A percentile compares a stretch with the other conserved stretches of the same genome.
Evolutionary conservation across 2,888 invertebrate genomes (phyloP).

Genomic region (Synanthedon formicaeformis): DNA sequence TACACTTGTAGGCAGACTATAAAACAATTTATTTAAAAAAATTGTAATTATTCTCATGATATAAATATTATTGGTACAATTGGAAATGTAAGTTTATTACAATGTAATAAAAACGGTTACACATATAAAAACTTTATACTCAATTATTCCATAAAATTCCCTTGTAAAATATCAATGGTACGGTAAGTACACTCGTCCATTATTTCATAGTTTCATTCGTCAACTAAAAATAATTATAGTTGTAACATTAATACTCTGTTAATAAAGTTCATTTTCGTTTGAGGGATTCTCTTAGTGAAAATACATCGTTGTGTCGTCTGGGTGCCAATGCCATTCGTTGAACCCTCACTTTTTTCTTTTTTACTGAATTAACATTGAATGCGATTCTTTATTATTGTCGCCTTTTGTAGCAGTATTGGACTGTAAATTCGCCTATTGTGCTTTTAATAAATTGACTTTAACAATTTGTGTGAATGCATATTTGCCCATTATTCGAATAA

Average conservation of each 20-base stretch:
- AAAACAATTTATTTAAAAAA: too few species aligned
- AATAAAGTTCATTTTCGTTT: not conserved
- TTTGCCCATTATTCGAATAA: not conserved
- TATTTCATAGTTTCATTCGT: too few species aligned
- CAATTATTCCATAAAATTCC: too few species aligned
- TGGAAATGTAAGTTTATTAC: too few species aligned
- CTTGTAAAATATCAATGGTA: too few species aligned
- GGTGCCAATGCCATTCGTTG: not conserved
- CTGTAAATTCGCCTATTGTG: conserved; percentile 16
- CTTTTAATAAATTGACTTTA: conserved; percentile 6
- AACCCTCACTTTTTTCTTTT: not conserved
- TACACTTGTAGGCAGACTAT: too few species aligned
- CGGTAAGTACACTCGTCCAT: too few species aligned
- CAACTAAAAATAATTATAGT: too few species aligned
- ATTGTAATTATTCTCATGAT: too few species aligned
- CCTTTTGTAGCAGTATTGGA: conserved; percentile 13
- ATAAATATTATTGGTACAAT: too few species aligned
- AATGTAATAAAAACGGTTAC: too few species aligned
- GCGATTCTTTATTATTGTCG: conserved; percentile 19
- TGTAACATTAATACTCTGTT: not conserved
- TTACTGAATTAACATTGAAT: conserved; percentile 2
- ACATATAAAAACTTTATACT: too few species aligned
- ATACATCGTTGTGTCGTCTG: not conserved
- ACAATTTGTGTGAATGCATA: not conserved
- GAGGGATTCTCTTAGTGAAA: not conserved